phyloP scores from a whole-genome alignment of 2,797 vertebrate genomes.

The Stomatorhinus walkeri region DNA sequence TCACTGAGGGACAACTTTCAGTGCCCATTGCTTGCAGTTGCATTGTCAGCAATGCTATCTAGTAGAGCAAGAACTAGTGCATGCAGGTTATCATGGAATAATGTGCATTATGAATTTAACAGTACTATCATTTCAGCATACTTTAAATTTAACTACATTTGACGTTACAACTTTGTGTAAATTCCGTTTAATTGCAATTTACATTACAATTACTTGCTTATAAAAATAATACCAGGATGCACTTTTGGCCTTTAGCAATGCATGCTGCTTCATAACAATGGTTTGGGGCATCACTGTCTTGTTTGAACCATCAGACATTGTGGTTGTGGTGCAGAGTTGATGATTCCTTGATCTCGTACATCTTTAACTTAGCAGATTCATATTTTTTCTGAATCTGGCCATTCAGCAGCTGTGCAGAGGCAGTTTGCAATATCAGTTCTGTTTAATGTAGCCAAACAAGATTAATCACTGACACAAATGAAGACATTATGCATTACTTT shows the following conservation, averaged over 20 bases:
- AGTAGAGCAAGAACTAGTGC: background rate
- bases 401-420: background rate
- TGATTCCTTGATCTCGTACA: background rate
- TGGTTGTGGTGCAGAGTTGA: background rate
- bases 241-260: background rate
- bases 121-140: background rate
- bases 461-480: conserved; percentile 5
- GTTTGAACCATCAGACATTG: background rate
- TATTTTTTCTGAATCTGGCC: background rate
- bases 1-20: background rate
- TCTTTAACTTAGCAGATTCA: background rate
- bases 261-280: background rate
- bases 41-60: background rate
- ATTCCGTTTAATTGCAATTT: background rate
- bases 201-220: background rate
- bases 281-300: background rate
- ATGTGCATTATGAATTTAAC: background rate
- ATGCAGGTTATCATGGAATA: background rate
- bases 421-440: background rate
- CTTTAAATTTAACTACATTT: background rate
- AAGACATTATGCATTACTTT: background rate
- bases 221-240: background rate
- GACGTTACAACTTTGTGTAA: background rate
- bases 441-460: conserved; percentile 1
- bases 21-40: background rate